Conservation (phyloP, 2,888 invertebrate species). For the Heliconius aoede region DNA sequence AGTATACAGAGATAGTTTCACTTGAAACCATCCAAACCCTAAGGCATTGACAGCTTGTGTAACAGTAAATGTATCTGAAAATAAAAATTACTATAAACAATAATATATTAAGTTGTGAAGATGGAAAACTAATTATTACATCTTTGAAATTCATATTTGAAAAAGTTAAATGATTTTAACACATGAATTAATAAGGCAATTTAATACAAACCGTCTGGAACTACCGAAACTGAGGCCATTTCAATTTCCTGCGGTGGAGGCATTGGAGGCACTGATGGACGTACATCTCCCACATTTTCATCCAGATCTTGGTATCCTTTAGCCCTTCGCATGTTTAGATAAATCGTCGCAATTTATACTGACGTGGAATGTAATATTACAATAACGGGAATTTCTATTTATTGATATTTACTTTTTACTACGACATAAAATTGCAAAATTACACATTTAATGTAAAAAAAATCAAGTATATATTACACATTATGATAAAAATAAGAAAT, state of each 20-base stretch:
- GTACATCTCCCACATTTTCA: constrained; percentile 68
- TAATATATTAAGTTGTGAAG: background rate
- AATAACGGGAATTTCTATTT: constrained; percentile 63
- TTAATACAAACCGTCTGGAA: constrained; percentile 87
- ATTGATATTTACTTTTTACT: constrained; percentile 33
- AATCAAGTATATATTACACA: background rate
- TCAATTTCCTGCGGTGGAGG: constrained; percentile 87
- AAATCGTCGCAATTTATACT: constrained; percentile 48
- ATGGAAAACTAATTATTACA: background rate
- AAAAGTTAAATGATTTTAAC: background rate
- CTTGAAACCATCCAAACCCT: constrained; percentile 95
- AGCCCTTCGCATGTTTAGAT: constrained; percentile 75
- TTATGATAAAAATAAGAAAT: background rate
- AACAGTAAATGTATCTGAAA: constrained; percentile 92
- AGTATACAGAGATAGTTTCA: constrained; percentile 92
- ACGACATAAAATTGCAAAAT: background rate
- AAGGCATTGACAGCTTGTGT: constrained; percentile 93
- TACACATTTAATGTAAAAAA: background rate
- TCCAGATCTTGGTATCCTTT: constrained; percentile 86
- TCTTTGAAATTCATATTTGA: background rate
- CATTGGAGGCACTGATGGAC: constrained; percentile 70
- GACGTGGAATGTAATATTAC: constrained; percentile 65
- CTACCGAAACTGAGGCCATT: constrained; percentile 91
- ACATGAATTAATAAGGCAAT: background rate
- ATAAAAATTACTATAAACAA: constrained; percentile 5